Base-by-base conservation (phyloP, 2,797 vertebrate genomes). In the Kryptolebias ocellatus region DNA sequence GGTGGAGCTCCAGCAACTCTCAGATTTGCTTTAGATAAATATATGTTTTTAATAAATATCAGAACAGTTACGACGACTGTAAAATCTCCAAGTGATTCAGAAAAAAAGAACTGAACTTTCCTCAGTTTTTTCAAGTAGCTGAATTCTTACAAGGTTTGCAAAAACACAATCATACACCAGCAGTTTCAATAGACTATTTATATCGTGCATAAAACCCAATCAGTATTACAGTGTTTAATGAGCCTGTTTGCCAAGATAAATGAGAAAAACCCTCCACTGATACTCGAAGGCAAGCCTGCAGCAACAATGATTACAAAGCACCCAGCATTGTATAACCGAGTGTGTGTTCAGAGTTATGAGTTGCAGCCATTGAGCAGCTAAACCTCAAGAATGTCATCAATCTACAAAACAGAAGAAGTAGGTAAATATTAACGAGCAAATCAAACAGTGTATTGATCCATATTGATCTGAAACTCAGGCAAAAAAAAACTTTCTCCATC, bases 341-440 rank as follows among this genome's bases (percentile, higher is more conserved):
- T 47, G 10, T 24, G 14, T 67, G 62, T 80, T 80, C 61, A 34
- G 60, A 68, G 72, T 80, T 54, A 59, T 74, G 60, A 78, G 44
- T 70, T 71, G 81, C 65, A 73, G 74, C 72, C 76, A 77, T 64
- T 66, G 60, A 49, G 18, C 4, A n/a, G 64, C 50, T 58, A 75
- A 74, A 77, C 49, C 55, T 55, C 24, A 16, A 51, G 76, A 84
- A 89, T 81, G 67, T 60, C 10, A 20, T 16, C 15, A 70, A 69
- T 70, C 46, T 69, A 62, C 73, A 69, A 73, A 86, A 85, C 78
- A 76, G 79, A 34, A 57, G 54, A 56, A n/a, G n/a, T 18, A 55
- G 76, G 88, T 69, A 86, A 90, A 89, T 76, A 90, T 92, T 90
- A 92, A 92, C 83, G 78, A 82, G 66, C 16, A 17, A 81, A 76